Evolutionary conservation across 2,113 vertebrate genomes (phyloP), one percentile per base, ranked within the genome.

Genomic region (Crocuta crocuta): DNA sequence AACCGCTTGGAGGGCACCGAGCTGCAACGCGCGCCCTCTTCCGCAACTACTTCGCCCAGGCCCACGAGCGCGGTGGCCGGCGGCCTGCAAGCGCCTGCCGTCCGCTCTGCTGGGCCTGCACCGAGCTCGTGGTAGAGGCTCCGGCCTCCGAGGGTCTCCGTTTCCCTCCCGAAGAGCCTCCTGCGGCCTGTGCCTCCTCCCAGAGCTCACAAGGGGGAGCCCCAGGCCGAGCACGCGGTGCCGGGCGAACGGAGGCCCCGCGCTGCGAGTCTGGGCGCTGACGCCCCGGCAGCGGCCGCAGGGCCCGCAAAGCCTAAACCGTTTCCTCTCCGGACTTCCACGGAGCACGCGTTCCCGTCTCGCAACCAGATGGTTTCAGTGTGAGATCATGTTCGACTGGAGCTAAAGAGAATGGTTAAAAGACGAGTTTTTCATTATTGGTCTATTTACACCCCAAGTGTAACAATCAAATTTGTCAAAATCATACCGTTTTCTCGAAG

Each of bases 341-440:
- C 6, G n/a, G 70, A 17, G 48, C 43, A 89, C 31, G 12, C 66
- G 24, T 76, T 35, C 10, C 11, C 68, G 16, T 63, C 33, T 7
- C 13, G 33, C 19, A 86, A 58, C 58, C 9, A 53, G 39, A 23
- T 66, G 48, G 19, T 45, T 50, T 39, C 48, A 74, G 4, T 68
- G 70, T 93, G 17, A 21, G 23, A 15, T 31, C 63, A 31, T 63
- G 53, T 55, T 95, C 39, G 86, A 82, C 2, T 81, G 65, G 21
- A 13, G 61, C 70, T 86, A 63, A 63, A 70, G 76, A 63, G 11
- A 93, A 81, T 35, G 28, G 35, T 35, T 92, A 28, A 7, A 12
- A 78, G 53, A n/a, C 65, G 33, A 83, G 35, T 26, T 91, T 78
- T 88, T 87, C n/a, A 89, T 53, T 84, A 35, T 23, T 61, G 55